phyloP scores from a whole-genome alignment of 2,113 vertebrate genomes.

The Indri indri region DNA sequence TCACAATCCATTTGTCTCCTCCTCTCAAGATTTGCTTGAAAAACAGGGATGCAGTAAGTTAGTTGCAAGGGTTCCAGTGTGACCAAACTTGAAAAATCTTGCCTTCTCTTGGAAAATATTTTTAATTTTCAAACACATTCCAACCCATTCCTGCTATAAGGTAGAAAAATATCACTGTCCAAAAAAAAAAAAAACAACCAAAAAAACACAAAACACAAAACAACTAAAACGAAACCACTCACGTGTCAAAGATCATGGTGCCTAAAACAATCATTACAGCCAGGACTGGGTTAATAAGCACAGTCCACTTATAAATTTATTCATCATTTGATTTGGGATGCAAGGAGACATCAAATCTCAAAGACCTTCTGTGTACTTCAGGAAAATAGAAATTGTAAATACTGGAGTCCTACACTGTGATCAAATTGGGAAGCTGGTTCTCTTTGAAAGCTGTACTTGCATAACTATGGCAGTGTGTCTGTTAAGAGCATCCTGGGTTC shows the following conservation, averaged over 20 bases:
- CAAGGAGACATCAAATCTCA: neutral
- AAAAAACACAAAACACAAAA: neutral
- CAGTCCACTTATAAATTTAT: neutral
- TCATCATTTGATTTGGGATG: neutral
- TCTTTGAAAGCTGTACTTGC: neutral
- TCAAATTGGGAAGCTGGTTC: neutral
- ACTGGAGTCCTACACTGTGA: neutral
- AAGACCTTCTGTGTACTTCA: neutral
- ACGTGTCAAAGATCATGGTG: neutral
- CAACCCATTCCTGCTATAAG: neutral
- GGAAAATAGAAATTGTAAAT: neutral
- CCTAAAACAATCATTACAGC: neutral
- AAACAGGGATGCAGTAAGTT: neutral
- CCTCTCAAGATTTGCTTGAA: conserved; percentile 43
- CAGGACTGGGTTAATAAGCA: neutral
- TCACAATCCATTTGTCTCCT: conserved; percentile 50
- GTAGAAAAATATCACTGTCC: neutral
- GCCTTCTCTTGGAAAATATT: conserved; percentile 10
- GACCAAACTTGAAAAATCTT: conserved; percentile 36
- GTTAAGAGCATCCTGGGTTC: neutral
- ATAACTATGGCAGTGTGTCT: fast-evolving
- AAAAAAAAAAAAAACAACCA: neutral
- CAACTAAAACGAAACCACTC: neutral
- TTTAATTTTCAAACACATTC: conserved; percentile 14
- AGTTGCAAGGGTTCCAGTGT: neutral